These are phyloP conservation scores for Aramus guarauna DNA, from an alignment of 2,113 vertebrate genomes.

Conservation along the genomic window DNA sequence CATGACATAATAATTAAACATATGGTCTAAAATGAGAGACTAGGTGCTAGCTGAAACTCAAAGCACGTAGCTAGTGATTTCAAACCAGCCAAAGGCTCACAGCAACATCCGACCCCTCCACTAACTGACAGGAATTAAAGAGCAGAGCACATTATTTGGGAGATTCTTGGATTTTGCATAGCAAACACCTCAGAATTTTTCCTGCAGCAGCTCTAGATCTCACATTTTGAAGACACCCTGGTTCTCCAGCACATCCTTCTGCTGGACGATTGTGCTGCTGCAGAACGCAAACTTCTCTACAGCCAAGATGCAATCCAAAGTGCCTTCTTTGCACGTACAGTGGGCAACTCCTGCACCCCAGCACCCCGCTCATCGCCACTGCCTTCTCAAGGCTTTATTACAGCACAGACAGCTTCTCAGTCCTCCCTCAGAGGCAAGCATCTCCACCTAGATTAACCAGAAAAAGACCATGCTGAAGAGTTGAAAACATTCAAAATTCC, in stretches of 20 bases:
- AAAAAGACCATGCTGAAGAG: neutral
- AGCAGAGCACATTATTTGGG: neutral
- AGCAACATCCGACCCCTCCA: neutral
- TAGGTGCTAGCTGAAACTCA: neutral
- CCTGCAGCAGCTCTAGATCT: neutral
- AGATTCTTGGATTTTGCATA: neutral
- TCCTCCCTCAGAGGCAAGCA: neutral
- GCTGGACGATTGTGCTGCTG: neutral
- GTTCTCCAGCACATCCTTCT: neutral
- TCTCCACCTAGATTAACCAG: neutral
- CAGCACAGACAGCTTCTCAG: neutral
- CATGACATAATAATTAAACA: neutral
- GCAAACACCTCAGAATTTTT: neutral
- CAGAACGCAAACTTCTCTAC: neutral
- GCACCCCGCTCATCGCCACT: neutral
- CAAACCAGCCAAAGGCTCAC: neutral
- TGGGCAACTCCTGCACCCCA: neutral
- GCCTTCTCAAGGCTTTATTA: neutral
- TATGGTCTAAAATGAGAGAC: neutral
- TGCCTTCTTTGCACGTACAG: neutral
- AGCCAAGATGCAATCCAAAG: neutral
- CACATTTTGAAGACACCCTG: neutral
- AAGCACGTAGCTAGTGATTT: neutral
- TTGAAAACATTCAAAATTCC: conserved; percentile 8
- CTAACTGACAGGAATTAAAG: neutral